Evolutionary conservation across 2,797 vertebrate species (phyloP).

Genomic region (Kryptopterus vitreolus): DNA sequence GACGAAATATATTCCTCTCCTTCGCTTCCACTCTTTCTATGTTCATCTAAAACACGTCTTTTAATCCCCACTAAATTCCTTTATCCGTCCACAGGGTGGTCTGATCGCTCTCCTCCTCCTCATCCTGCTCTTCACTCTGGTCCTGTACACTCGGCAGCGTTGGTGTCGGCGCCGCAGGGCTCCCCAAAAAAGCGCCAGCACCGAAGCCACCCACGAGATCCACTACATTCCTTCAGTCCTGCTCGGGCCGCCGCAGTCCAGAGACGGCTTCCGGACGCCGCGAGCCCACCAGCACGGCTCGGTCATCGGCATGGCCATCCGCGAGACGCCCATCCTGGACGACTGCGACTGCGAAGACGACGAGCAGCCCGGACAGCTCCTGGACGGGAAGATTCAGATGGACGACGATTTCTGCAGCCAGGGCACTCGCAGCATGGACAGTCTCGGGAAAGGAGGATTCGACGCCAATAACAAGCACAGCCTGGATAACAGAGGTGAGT

Average conservation of each 20-base stretch:
- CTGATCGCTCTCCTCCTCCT: conserved; percentile 92
- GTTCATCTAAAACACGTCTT: neutral
- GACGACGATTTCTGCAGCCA: conserved; percentile 64
- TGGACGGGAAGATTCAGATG: conserved; percentile 64
- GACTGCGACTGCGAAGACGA: conserved; percentile 93
- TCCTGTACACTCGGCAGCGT: conserved; percentile 89
- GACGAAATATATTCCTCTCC: neutral
- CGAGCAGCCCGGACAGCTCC: conserved; percentile 70
- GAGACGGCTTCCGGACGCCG: conserved; percentile 86
- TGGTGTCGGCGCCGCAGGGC: conserved; percentile 92
- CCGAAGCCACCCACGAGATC: conserved; percentile 97
- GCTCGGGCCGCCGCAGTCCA: conserved; percentile 85
- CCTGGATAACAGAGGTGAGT: conserved; percentile 88
- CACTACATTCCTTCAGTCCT: conserved; percentile 98
- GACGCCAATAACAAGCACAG: conserved; percentile 80
- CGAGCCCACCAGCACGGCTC: conserved; percentile 87
- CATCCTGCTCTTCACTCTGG: conserved; percentile 93
- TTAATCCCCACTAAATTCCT: too few species aligned
- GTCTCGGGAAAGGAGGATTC: conserved; percentile 70
- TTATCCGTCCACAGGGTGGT: conserved; percentile 79
- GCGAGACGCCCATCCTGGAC: conserved; percentile 95
- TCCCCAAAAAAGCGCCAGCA: conserved; percentile 96
- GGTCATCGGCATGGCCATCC: conserved; percentile 93
- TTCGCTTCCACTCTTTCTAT: neutral
- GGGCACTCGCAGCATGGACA: conserved; percentile 72